phyloP scores from a whole-genome alignment of 2,113 vertebrate genomes.

The Eretmochelys imbricata region DNA sequence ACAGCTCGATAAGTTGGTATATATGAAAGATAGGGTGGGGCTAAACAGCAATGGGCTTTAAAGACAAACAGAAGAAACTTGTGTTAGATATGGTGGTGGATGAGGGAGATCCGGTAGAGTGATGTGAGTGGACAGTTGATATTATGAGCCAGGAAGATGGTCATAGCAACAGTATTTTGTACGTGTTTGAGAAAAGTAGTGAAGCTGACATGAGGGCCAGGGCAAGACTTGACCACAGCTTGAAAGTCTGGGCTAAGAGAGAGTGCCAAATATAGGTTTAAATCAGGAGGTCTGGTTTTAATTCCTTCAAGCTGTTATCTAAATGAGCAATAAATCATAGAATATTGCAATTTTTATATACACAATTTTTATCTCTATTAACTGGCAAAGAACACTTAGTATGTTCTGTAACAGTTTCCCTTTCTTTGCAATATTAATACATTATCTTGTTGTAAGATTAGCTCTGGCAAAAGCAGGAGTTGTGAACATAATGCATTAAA shows the following conservation, averaged over 20 bases:
- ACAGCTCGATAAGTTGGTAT: not conserved
- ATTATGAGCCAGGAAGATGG: not conserved
- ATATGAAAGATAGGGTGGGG: not conserved
- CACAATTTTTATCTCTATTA: too few relatives aligned
- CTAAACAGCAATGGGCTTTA: not conserved
- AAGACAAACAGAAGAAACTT: not conserved
- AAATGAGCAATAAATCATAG: not conserved
- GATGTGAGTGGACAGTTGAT: not conserved
- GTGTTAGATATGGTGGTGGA: not conserved
- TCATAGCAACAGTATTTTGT: not conserved
- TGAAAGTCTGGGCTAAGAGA: fast-evolving
- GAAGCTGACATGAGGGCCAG: not conserved
- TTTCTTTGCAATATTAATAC: not conserved
- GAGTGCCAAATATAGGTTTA: not conserved
- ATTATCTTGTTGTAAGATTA: not conserved
- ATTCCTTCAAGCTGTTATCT: not conserved
- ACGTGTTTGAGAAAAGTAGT: not conserved
- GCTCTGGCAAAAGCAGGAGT: not conserved
- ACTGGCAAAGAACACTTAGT: too few relatives aligned
- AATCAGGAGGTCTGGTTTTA: not conserved
- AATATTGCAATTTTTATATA: not conserved
- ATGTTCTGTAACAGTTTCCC: not conserved
- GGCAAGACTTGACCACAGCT: not conserved
- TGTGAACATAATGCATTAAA: not conserved
- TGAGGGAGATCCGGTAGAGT: not conserved